phyloP scores from a whole-genome alignment of 2,113 vertebrate species.

The Alethe diademata region DNA sequence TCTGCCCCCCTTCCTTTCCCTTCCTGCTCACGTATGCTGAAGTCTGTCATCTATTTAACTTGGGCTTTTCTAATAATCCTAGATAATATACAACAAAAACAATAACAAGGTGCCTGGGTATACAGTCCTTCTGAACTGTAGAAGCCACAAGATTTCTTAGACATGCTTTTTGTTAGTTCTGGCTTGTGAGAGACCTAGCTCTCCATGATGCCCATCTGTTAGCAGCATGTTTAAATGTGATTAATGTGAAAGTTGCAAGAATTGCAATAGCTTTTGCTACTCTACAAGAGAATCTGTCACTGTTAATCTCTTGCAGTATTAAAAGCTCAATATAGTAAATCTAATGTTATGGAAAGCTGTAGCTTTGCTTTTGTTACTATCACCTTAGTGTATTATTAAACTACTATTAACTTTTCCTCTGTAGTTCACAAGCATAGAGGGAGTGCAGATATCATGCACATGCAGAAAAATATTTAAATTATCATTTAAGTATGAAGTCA shows the following conservation, averaged over 20 bases:
- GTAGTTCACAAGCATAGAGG: background rate
- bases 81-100: constrained; percentile 12
- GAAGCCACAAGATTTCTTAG: constrained; percentile 13
- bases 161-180: constrained; percentile 34
- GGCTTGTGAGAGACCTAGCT: constrained; percentile 6
- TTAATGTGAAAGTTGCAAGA: constrained; percentile 57
- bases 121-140: constrained; percentile 1
- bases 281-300: constrained; percentile 59
- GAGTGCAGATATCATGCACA: background rate
- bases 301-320: constrained; percentile 64
- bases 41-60: constrained; percentile 37
- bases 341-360: constrained; percentile 32
- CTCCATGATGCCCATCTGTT: constrained; percentile 48
- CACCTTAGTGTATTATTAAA: constrained; percentile 31
- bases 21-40: background rate
- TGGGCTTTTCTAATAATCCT: constrained; percentile 29
- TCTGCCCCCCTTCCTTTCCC: background rate
- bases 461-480: background rate
- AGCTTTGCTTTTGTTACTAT: constrained; percentile 35
- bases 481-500: background rate
- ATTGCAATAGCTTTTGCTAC: constrained; percentile 36
- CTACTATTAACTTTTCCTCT: background rate
- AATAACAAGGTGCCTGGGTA: constrained; percentile 4
- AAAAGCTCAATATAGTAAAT: constrained; percentile 67
- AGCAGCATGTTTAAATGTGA: constrained; percentile 56